Evolutionary conservation across 2,113 vertebrate species (phyloP), one percentile per base, ranked within the genome.

Genomic region (Elanoides forficatus): DNA sequence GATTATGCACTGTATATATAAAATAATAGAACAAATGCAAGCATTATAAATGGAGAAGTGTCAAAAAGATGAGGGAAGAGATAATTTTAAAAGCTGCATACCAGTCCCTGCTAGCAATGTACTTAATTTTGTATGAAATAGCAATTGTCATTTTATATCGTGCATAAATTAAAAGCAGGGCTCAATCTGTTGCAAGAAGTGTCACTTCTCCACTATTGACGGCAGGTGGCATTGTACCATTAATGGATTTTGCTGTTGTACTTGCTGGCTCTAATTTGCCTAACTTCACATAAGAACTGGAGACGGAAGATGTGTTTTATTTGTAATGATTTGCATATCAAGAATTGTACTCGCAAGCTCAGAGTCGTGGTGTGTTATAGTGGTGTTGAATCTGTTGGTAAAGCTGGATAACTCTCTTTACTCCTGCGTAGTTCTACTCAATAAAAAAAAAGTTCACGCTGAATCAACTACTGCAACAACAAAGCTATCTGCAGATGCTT

Each of bases 151-250:
- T 59, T 85, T 89, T 66, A 10, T 66, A 11, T 45, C 2, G 52
- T 29, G 86, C 26, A 0, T 42, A 14, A 70, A 80, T 76, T 62
- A 9, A 8, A 76, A 79, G 70, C 79, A 2, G 58, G 60, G 48
- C 63, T 70, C 8, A 14, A 4, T 63, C 15, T 53, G 70, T n/a
- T 26, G 36, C 63, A 12, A 18, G 93, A 47, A 83, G 85, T 13
- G 38, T 63, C 82, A 55, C 34, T 97, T 98, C 85, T 89, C 17
- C 32, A 7, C 14, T 29, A 3, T 23, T 79, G 48, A 72, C 98
- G 94, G 98, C 97, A 98, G 98, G 98, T 98, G 98, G 98, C 98
- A 98, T 96, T 98, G 89, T 87, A 82, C 98, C 96, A 98, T 98
- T 98, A 97, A 97, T 93, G 93, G 96, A 98, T 97, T 90, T 66